Conservation (phyloP, 2,113 vertebrate genomes). For the Chascanopsetta lugubris region DNA sequence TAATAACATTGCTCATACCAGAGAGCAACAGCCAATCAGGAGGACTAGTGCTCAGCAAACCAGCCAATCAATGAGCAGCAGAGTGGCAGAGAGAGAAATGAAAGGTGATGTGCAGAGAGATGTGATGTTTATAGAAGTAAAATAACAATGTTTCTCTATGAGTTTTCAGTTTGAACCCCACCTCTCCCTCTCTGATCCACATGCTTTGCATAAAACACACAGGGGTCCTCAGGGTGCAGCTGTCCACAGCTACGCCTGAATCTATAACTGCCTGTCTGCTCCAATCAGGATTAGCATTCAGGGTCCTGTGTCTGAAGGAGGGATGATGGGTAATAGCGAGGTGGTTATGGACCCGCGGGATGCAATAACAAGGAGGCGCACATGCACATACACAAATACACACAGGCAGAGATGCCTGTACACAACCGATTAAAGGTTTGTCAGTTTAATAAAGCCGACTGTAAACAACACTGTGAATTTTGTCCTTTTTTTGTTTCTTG, state of each 20-base stretch:
- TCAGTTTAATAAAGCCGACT: background rate
- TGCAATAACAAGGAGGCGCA: constrained; percentile 14
- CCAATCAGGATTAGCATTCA: constrained; percentile 22
- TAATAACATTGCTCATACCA: background rate
- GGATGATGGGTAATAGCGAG: constrained; percentile 34
- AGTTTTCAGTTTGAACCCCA: no score
- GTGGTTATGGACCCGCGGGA: constrained; percentile 1
- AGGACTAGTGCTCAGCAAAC: no score
- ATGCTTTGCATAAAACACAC: background rate
- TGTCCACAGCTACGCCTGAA: constrained; percentile 18
- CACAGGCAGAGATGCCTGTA: background rate
- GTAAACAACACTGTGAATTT: no score
- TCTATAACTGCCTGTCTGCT: constrained; percentile 30
- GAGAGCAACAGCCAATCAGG: no score
- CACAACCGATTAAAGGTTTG: background rate
- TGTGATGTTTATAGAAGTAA: no score
- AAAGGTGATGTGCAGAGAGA: no score
- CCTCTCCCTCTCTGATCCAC: no score
- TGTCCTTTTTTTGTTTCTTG: no score
- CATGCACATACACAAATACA: constrained; percentile 3
- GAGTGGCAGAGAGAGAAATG: no score
- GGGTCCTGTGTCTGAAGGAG: background rate
- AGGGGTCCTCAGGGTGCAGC: background rate
- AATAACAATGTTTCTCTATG: no score
- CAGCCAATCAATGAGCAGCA: no score